These are phyloP conservation scores for Thrips palmi DNA, from an alignment of 1,140 invertebrate genomes.

Conservation along the genomic window DNA sequence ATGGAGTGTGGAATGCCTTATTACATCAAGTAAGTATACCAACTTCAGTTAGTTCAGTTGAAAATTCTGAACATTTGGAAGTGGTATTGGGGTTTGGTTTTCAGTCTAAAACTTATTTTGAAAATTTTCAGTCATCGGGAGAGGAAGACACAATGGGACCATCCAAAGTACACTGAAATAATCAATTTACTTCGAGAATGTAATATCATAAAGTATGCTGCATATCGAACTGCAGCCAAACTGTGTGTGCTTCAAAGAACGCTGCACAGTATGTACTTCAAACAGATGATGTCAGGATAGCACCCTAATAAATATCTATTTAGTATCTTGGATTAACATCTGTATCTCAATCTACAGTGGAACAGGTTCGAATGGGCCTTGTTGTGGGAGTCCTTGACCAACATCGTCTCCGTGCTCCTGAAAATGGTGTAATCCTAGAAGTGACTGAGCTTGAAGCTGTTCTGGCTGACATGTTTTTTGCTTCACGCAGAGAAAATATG, in stretches of 20 bases:
- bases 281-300: neutral
- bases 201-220: conserved; percentile 58
- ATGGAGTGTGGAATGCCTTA: no score
- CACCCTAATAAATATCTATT: conserved; percentile 8
- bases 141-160: conserved; percentile 11
- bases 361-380: conserved; percentile 31
- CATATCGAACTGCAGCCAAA: conserved; percentile 68
- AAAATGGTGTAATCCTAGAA: conserved; percentile 32
- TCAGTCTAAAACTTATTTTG: no score
- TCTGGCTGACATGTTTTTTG: conserved; percentile 41
- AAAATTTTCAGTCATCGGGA: conserved; percentile 8
- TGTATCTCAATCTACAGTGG: conserved; percentile 26
- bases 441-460: conserved; percentile 37
- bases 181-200: conserved; percentile 33
- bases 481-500: conserved; percentile 34
- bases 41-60: no score
- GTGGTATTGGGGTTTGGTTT: no score
- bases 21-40: no score
- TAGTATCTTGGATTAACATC: conserved; percentile 3
- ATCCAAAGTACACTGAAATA: conserved; percentile 11
- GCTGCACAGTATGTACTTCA: conserved; percentile 33
- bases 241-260: conserved; percentile 46
- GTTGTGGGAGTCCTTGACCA: conserved; percentile 36
- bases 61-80: no score
- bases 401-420: conserved; percentile 36